These are phyloP conservation scores for Dioctria linearis DNA, from an alignment of 2,888 invertebrate genomes.

Conservation along the genomic window DNA sequence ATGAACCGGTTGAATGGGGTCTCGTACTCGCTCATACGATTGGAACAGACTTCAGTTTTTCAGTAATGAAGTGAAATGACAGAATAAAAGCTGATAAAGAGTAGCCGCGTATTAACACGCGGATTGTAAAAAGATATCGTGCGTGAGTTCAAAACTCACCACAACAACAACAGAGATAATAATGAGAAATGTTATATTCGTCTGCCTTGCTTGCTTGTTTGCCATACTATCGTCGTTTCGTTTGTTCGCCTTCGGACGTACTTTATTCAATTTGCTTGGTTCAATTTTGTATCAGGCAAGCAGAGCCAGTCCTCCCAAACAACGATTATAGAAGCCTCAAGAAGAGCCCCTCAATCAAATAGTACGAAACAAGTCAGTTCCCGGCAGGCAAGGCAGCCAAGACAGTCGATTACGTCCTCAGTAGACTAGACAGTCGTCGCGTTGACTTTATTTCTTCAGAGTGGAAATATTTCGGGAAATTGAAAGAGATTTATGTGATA, in stretches of 20 bases:
- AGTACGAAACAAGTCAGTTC: background rate
- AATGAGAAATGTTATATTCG: background rate
- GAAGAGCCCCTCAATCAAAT: background rate
- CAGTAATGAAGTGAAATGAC: no score
- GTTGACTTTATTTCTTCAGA: background rate
- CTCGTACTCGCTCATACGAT: no score
- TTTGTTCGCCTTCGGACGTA: background rate
- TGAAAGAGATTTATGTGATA: background rate
- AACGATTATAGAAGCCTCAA: no score
- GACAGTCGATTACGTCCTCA: background rate
- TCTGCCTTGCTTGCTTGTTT: background rate
- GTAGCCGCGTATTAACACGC: no score
- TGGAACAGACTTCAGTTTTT: no score
- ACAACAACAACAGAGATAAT: background rate
- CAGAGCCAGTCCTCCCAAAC: background rate
- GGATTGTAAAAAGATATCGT: no score
- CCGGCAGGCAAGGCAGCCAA: background rate
- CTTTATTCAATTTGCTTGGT: background rate
- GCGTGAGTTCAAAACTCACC: background rate
- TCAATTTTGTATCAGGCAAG: conserved; percentile 5
- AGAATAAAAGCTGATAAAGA: no score
- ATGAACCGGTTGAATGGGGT: no score
- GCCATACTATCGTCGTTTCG: background rate
- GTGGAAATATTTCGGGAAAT: background rate
- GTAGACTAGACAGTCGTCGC: background rate